A percentile compares a stretch with the other conserved stretches of the same genome.
Evolutionary conservation across 2,113 vertebrate species (phyloP).

Genomic region (Clarias macrocephalus): DNA sequence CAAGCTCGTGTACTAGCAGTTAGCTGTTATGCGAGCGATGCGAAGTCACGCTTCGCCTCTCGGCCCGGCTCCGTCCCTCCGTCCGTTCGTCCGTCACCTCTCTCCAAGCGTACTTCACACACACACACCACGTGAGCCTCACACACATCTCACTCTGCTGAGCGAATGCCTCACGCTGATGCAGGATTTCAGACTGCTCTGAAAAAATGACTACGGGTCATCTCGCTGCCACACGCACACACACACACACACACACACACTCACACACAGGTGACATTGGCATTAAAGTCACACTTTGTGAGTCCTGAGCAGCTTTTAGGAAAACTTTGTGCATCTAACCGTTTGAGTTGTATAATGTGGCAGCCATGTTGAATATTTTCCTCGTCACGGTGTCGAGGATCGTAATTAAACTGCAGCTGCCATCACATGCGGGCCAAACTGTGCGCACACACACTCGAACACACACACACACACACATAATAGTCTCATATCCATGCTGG

Average conservation of each 20-base stretch:
- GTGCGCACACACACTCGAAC: not conserved
- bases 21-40: not conserved
- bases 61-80: not conserved
- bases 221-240: not conserved
- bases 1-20: not conserved
- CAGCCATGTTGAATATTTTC: slow-evolving; percentile 37
- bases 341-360: slow-evolving; percentile 12
- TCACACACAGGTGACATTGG: slow-evolving; percentile 9
- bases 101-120: slow-evolving; percentile 24
- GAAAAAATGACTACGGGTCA: slow-evolving; percentile 40
- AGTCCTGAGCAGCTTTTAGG: not conserved
- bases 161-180: slow-evolving; percentile 42
- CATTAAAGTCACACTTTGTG: slow-evolving; percentile 11
- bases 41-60: slow-evolving; percentile 29
- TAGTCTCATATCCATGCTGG: not conserved
- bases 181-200: slow-evolving; percentile 28
- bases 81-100: not conserved
- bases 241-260: not conserved
- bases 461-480: slow-evolving; percentile 4
- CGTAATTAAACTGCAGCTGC: slow-evolving; percentile 48
- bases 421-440: slow-evolving; percentile 11
- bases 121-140: slow-evolving; percentile 21
- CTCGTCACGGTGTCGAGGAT: slow-evolving; percentile 17
- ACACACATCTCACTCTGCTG: slow-evolving; percentile 28
- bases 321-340: slow-evolving; percentile 14